A percentile compares a stretch with the other conserved stretches of the same genome.
These are phyloP conservation scores for Sanderia malayensis DNA, from an alignment of 30 jellyfish, hydroid and myxozoan species.

Conservation along the genomic window DNA sequence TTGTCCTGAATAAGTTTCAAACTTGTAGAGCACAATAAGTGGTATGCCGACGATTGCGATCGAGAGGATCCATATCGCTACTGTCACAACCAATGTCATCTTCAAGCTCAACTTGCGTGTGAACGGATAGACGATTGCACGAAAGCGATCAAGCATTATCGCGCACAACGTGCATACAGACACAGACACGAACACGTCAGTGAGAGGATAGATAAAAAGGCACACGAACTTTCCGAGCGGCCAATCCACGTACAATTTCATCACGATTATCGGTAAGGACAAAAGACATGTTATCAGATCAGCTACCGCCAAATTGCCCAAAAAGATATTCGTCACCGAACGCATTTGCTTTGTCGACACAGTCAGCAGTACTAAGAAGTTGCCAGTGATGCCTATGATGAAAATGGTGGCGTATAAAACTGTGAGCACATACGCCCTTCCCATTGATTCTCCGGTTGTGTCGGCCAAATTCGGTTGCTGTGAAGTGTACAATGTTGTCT, in stretches of 20 bases:
- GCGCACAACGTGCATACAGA: slow-evolving; percentile 77
- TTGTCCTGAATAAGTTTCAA: slow-evolving; percentile 40
- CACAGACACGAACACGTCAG: slow-evolving; percentile 83
- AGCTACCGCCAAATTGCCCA: slow-evolving; percentile 89
- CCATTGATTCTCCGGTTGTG: not conserved
- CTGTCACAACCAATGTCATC: slow-evolving; percentile 30
- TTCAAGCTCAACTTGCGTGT: slow-evolving; percentile 56
- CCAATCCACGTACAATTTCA: slow-evolving; percentile 70
- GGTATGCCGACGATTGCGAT: slow-evolving; percentile 77
- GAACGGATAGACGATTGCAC: slow-evolving; percentile 88
- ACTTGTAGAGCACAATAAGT: slow-evolving; percentile 30
- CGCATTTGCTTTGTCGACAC: slow-evolving; percentile 80
- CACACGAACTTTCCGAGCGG: slow-evolving; percentile 90
- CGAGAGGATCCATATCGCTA: slow-evolving; percentile 72
- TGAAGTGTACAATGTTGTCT: too few relatives aligned
- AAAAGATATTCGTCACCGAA: slow-evolving; percentile 62
- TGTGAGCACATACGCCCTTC: not conserved
- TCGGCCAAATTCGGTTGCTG: not conserved
- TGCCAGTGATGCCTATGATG: slow-evolving; percentile 84
- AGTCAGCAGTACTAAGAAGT: slow-evolving; percentile 66
- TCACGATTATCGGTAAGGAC: slow-evolving; percentile 64
- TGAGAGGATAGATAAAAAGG: slow-evolving; percentile 64
- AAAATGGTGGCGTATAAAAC: slow-evolving; percentile 38
- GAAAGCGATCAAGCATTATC: slow-evolving; percentile 83
- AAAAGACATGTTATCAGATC: slow-evolving; percentile 64